Evolutionary conservation across 2,797 vertebrate species (phyloP).

Genomic region (Miichthys miiuy): DNA sequence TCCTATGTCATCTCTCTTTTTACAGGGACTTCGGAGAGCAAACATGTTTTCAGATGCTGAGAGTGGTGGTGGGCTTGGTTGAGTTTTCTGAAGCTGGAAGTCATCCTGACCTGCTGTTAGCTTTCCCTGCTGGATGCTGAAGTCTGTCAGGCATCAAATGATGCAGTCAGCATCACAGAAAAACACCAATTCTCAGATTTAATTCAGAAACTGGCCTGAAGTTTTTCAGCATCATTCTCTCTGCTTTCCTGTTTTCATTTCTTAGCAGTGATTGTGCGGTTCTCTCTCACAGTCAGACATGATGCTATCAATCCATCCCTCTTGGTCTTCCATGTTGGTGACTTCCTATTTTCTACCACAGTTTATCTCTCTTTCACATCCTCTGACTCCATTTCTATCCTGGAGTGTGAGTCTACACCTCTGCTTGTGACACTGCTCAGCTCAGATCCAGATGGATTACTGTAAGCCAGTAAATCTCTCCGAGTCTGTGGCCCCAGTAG

Average conservation of each 20-base stretch:
- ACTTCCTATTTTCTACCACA: constrained; percentile 25
- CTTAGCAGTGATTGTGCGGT: constrained; percentile 2
- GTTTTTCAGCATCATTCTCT: not conserved
- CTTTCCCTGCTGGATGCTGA: constrained; percentile 7
- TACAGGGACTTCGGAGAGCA: constrained; percentile 3
- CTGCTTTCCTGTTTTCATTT: constrained; percentile 19
- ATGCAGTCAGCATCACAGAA: not conserved
- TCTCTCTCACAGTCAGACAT: not conserved
- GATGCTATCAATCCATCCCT: constrained; percentile 14
- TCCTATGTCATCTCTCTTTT: not conserved
- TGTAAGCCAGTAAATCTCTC: constrained; percentile 73
- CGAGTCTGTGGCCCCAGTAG: constrained; percentile 27
- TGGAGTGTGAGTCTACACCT: constrained; percentile 6
- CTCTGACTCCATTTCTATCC: constrained; percentile 11
- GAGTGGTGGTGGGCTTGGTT: not conserved
- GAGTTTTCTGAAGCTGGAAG: not conserved
- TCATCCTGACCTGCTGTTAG: constrained; percentile 18
- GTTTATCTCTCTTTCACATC: constrained; percentile 29
- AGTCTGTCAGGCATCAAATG: not conserved
- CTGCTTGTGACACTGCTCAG: constrained; percentile 37
- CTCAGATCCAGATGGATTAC: constrained; percentile 70
- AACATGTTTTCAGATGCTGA: not conserved
- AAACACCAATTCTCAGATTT: not conserved
- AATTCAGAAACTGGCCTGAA: not conserved
- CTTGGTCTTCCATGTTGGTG: constrained; percentile 2